A percentile compares a stretch with the other conserved stretches of the same genome.
These are phyloP conservation scores for Octodonta nipae DNA, from an alignment of 2,888 invertebrate species.

Conservation along the genomic window DNA sequence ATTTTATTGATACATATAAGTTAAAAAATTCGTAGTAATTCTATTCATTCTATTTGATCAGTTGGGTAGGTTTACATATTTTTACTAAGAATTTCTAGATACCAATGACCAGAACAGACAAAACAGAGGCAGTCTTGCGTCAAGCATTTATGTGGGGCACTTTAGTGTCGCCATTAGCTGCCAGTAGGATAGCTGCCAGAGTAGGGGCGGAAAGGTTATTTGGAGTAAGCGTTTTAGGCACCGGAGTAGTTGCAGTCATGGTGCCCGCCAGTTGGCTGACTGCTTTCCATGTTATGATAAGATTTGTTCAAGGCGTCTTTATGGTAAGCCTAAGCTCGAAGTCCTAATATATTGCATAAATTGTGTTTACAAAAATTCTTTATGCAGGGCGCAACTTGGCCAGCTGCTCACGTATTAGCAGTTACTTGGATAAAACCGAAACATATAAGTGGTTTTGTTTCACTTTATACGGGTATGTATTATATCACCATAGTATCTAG, in stretches of 20 bases:
- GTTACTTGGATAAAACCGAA: slow-evolving; percentile 46
- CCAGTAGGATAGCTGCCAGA: slow-evolving; percentile 42
- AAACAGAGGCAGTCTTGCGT: slow-evolving; percentile 41
- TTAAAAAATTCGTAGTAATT: too few species aligned
- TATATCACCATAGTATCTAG: too few species aligned
- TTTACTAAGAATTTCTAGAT: slow-evolving; percentile 32
- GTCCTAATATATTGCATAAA: slow-evolving; percentile 1
- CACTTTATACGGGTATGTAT: slow-evolving; percentile 44
- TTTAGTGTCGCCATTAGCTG: slow-evolving; percentile 41
- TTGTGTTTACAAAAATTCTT: slow-evolving; percentile 4
- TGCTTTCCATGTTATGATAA: slow-evolving; percentile 42
- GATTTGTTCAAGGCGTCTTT: slow-evolving; percentile 43
- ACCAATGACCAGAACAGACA: slow-evolving; percentile 41
- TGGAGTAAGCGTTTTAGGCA: slow-evolving; percentile 42
- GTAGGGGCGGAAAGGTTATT: slow-evolving; percentile 44
- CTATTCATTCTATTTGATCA: too few species aligned
- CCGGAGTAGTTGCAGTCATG: slow-evolving; percentile 41
- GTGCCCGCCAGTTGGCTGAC: slow-evolving; percentile 45
- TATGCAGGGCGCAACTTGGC: slow-evolving; percentile 43
- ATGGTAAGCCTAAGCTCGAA: slow-evolving; percentile 31
- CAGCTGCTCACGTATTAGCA: slow-evolving; percentile 45
- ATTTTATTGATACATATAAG: too few species aligned
- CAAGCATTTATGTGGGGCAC: slow-evolving; percentile 47
- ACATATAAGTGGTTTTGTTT: slow-evolving; percentile 42
- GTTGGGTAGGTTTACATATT: too few species aligned